Percentiles rank a stretch among this genome's conserved stretches.
phyloP scores from a whole-genome alignment of 1,140 invertebrate genomes.

The Chelonus insularis region DNA sequence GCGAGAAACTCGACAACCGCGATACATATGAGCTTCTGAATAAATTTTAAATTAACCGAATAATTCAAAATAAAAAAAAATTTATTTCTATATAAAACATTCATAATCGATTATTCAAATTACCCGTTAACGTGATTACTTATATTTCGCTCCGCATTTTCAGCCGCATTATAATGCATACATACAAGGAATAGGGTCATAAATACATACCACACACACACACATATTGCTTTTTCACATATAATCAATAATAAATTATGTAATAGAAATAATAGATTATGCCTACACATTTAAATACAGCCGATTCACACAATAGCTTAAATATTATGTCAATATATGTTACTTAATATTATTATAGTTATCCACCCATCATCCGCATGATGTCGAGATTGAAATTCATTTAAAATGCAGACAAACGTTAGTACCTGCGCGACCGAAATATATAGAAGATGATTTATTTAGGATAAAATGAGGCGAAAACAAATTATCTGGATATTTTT shows the following conservation, averaged over 20 bases:
- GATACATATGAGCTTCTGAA: too few species aligned
- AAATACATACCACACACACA: slow-evolving; percentile 35
- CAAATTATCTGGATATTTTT: slow-evolving; percentile 5
- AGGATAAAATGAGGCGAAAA: background rate
- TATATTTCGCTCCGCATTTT: slow-evolving; percentile 11
- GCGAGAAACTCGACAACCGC: slow-evolving; percentile 28
- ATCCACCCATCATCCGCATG: background rate
- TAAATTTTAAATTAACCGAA: too few species aligned
- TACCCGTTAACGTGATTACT: slow-evolving; percentile 4
- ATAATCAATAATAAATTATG: slow-evolving; percentile 49
- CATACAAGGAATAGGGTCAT: slow-evolving; percentile 30
- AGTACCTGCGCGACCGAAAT: slow-evolving; percentile 30
- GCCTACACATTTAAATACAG: slow-evolving; percentile 32
- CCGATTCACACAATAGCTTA: slow-evolving; percentile 44
- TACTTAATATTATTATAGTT: slow-evolving; percentile 26
- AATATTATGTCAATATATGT: slow-evolving; percentile 11
- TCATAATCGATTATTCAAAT: slow-evolving; percentile 6
- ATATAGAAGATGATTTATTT: slow-evolving; percentile 20
- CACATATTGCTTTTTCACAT: slow-evolving; percentile 40
- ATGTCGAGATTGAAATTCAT: slow-evolving; percentile 13
- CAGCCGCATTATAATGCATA: slow-evolving; percentile 16
- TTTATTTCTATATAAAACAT: too few species aligned
- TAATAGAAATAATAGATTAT: slow-evolving; percentile 47
- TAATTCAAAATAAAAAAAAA: too few species aligned
- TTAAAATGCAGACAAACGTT: slow-evolving; percentile 23